Evolutionary conservation across 2,888 invertebrate genomes (phyloP), one percentile per base, ranked within the genome.

Genomic region (Heliconius aoede): DNA sequence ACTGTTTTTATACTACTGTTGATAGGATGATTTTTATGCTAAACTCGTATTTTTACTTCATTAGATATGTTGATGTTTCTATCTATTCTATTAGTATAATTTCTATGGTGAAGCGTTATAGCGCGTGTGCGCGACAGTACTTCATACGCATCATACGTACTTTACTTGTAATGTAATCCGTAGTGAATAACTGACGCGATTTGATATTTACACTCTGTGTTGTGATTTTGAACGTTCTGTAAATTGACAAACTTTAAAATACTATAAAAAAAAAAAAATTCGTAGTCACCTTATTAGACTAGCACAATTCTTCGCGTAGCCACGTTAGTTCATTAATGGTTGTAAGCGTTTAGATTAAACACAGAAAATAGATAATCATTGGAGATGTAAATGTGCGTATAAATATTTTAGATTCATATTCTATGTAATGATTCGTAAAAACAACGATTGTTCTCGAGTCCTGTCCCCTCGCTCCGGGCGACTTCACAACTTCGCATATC

Each of bases 201-300:
- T 84, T 91, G 91, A 93, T 93, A 93, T 92, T 32, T 93, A 94
- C 95, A 95, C 95, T 95, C 95, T 94, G 95, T 95, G 95, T 95
- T 95, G 95, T 95, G 95, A 95, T 94, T 94, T 94, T 94, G 91
- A 93, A 91, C 89, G 91, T 92, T 94, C 94, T 94, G 94, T 95
- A 94, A 90, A 94, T 91, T 94, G 92, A 89, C 87, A 90, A 84
- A 91, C 91, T 91, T 91, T 90, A 84, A 90, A n/a, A 87, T 89
- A 91, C 87, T 91, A 89, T 88, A 86, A 88, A 84, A 88, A 88
- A 46, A 46, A 40, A 36, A 13, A 40, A 40, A 13, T 18, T 88
- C 90, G 93, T 94, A 94, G 94, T 90, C 90, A 89, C 89, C 90
- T 93, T 90, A 90, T 89, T 94, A 94, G 94, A 93, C 90, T 94